Conservation (phyloP, 2,888 invertebrate genomes). For the Diaperis boleti region DNA sequence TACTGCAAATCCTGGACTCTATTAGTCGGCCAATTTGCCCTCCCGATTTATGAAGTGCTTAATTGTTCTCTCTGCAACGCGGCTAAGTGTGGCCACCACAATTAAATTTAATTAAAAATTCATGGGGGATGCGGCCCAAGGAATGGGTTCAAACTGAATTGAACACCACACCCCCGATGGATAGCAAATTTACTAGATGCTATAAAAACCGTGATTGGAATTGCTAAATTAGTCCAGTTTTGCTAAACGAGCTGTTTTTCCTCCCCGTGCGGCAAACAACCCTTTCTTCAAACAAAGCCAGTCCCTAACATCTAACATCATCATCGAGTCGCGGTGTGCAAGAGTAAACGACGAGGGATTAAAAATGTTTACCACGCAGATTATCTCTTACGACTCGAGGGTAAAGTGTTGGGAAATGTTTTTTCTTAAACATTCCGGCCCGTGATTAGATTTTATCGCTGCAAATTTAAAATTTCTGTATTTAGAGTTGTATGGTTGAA, state of each 20-base stretch:
- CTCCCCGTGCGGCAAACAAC: not conserved
- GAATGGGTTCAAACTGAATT: no score
- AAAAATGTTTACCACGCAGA: slow-evolving; percentile 19
- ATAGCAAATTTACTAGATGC: no score
- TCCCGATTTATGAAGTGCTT: no score
- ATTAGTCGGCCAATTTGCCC: no score
- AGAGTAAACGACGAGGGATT: slow-evolving; percentile 3
- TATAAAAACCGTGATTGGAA: not conserved
- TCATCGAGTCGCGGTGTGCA: not conserved
- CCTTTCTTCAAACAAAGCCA: slow-evolving; percentile 5
- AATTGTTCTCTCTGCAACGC: no score
- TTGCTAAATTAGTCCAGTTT: slow-evolving; percentile 5
- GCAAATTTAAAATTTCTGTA: not conserved
- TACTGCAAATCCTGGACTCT: no score
- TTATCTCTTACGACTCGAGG: not conserved
- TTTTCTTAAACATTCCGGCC: slow-evolving; percentile 10
- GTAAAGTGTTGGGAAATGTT: slow-evolving; percentile 3
- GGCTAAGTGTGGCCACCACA: no score
- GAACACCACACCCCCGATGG: no score
- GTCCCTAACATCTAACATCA: slow-evolving; percentile 2
- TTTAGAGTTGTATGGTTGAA: no score
- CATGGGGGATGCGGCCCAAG: no score
- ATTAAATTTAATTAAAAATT: no score
- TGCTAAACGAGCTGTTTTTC: not conserved
- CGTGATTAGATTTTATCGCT: slow-evolving; percentile 13